Conservation (phyloP, 2,888 invertebrate species). For the Clanis bilineata region DNA sequence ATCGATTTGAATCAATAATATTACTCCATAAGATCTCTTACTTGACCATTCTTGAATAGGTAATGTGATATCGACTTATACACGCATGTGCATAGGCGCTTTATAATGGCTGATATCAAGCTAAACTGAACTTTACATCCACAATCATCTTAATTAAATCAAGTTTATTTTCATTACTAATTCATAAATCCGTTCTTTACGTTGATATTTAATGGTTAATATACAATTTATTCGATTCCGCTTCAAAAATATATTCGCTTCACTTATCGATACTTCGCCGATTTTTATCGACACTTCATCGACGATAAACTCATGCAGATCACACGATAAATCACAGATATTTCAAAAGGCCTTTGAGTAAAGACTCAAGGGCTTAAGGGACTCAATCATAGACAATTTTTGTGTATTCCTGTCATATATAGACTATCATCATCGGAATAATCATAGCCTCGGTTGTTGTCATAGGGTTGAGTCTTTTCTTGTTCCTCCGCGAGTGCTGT, state of each 20-base stretch:
- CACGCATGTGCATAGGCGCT: too few species aligned
- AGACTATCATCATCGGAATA: constrained; percentile 48
- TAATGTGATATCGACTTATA: too few species aligned
- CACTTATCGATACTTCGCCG: not conserved
- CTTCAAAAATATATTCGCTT: not conserved
- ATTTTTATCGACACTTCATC: not conserved
- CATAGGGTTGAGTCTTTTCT: constrained; percentile 19
- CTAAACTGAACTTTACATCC: not conserved
- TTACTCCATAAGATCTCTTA: too few species aligned
- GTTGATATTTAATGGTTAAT: not conserved
- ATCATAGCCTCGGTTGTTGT: constrained; percentile 22
- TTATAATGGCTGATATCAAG: not conserved
- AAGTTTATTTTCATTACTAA: too few species aligned
- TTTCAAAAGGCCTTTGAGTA: not conserved
- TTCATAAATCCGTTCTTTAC: not conserved
- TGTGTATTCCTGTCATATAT: constrained; percentile 45
- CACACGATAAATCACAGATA: constrained; percentile 8
- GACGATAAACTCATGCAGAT: not conserved
- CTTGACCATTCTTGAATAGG: too few species aligned
- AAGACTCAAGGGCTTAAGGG: not conserved
- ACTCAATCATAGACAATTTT: constrained; percentile 24
- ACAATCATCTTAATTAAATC: not conserved
- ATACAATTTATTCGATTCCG: not conserved
- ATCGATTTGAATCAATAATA: too few species aligned
- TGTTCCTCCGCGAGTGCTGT: constrained; percentile 28